Conservation (phyloP, 2,888 invertebrate species). For the Lasioglossum oenotherae region DNA sequence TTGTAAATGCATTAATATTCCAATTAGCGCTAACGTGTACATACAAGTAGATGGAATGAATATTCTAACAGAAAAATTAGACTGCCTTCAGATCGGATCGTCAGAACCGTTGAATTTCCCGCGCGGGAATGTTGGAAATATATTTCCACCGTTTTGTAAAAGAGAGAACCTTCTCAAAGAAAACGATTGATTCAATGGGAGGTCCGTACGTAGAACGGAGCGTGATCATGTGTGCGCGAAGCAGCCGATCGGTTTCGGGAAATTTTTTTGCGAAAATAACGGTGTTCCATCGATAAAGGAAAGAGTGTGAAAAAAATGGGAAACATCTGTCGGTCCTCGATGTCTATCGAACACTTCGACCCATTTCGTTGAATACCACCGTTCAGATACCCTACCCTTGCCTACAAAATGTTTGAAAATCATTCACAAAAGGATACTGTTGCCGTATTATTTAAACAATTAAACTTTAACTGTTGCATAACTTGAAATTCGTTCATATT, state of each 20-base stretch:
- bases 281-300: slow-evolving; percentile 76
- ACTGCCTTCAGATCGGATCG: neutral
- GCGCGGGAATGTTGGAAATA: neutral
- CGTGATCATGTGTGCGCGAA: slow-evolving; percentile 65
- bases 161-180: slow-evolving; percentile 44
- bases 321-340: slow-evolving; percentile 83
- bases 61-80: neutral
- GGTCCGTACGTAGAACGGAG: slow-evolving; percentile 46
- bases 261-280: slow-evolving; percentile 83
- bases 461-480: no score
- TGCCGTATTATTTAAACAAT: neutral
- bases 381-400: slow-evolving; percentile 36
- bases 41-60: neutral
- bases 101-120: neutral
- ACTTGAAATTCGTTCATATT: no score
- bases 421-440: neutral
- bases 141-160: slow-evolving; percentile 27
- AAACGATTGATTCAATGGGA: slow-evolving; percentile 68
- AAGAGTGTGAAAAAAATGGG: slow-evolving; percentile 77
- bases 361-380: slow-evolving; percentile 69
- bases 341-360: slow-evolving; percentile 81
- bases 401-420: neutral
- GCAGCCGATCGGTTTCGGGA: slow-evolving; percentile 78
- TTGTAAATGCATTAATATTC: neutral
- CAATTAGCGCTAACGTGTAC: no score